A percentile compares a stretch with the other conserved stretches of the same genome.
phyloP scores from a whole-genome alignment of 2,888 invertebrate genomes.

The Thymelicus sylvestris region DNA sequence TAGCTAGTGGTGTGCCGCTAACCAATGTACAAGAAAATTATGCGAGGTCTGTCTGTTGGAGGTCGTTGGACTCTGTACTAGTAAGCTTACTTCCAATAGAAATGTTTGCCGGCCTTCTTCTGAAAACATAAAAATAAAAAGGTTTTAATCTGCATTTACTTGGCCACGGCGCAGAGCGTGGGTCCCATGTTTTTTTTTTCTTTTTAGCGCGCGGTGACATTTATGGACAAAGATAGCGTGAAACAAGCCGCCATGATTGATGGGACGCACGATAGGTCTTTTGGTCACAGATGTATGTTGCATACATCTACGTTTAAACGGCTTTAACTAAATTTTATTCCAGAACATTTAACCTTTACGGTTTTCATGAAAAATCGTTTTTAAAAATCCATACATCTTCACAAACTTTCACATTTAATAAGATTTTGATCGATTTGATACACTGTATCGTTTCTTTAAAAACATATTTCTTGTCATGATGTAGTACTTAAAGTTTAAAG shows the following conservation, averaged over 20 bases:
- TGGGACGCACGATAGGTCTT: slow-evolving; percentile 23
- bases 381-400: too few relatives aligned
- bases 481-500: too few relatives aligned
- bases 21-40: neutral
- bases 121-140: slow-evolving; percentile 4
- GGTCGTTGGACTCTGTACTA: neutral
- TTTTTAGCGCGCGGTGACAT: slow-evolving; percentile 21
- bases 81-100: neutral
- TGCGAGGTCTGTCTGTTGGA: neutral
- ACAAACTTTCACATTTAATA: too few relatives aligned
- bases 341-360: too few relatives aligned
- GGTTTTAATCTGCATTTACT: slow-evolving; percentile 1
- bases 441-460: too few relatives aligned
- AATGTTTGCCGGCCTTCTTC: neutral
- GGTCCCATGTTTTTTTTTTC: neutral
- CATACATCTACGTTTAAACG: slow-evolving; percentile 7
- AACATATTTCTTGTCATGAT: too few relatives aligned
- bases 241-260: slow-evolving; percentile 30
- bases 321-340: neutral
- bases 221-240: slow-evolving; percentile 15
- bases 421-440: too few relatives aligned
- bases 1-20: too few relatives aligned
- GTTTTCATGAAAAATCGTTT: too few relatives aligned
- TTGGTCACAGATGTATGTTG: slow-evolving; percentile 14
- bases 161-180: neutral